A percentile compares a stretch with the other conserved stretches of the same genome.
Evolutionary conservation across 37 sponge, comb jelly and placozoan genomes (phyloP).

Genomic region (Dysidea cf. avara): DNA sequence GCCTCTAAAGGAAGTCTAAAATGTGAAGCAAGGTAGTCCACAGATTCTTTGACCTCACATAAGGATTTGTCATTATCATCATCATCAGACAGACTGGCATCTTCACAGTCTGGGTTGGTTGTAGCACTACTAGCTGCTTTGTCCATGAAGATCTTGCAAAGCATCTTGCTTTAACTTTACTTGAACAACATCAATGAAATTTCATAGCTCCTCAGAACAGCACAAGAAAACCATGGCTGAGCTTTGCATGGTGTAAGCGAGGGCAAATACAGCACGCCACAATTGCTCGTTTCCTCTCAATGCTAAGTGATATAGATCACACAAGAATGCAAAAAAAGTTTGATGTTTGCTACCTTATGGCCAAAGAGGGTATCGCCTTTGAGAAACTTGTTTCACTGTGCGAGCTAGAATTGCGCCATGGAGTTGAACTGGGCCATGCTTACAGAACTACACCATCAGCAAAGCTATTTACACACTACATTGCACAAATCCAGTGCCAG

Average conservation of each 20-base stretch:
- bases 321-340: constrained; percentile 29
- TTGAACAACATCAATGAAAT: constrained; percentile 28
- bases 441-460: background rate
- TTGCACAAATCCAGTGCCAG: constrained; percentile 3
- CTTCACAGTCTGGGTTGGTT: no score
- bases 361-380: no score
- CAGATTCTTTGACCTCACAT: no score
- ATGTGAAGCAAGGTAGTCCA: no score
- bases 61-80: constrained; percentile 24
- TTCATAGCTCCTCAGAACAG: constrained; percentile 19
- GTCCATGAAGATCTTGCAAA: constrained; percentile 39
- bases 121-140: no score
- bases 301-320: constrained; percentile 10
- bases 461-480: no score
- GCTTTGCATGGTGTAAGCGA: constrained; percentile 8
- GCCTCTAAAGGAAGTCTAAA: constrained; percentile 59
- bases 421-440: constrained; percentile 16
- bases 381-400: constrained; percentile 15
- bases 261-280: constrained; percentile 25
- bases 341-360: no score
- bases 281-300: constrained; percentile 27
- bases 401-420: constrained; percentile 1
- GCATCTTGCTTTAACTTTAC: constrained; percentile 27
- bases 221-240: constrained; percentile 33
- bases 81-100: no score